phyloP scores from a whole-genome alignment of 2,113 vertebrate genomes.

The Otolemur garnettii region DNA sequence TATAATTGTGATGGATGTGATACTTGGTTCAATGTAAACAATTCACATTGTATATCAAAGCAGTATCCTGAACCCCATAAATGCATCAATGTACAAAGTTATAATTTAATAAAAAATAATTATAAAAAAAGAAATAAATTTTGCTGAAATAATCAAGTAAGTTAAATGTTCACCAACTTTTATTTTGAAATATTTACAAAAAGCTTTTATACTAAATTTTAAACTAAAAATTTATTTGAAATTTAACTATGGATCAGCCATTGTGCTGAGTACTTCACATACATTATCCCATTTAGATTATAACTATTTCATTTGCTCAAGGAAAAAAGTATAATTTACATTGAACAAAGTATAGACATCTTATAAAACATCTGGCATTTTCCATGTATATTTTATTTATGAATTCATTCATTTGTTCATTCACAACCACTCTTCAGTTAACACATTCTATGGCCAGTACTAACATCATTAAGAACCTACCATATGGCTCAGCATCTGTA shows the following conservation, averaged over 20 bases:
- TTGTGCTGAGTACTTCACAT: not conserved
- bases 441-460: not conserved
- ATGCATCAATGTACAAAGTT: too few species aligned
- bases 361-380: conserved; percentile 35
- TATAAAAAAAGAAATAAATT: too few species aligned
- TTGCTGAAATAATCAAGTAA: conserved; percentile 2
- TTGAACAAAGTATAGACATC: not conserved
- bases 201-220: not conserved
- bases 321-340: not conserved
- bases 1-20: too few species aligned
- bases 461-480: conserved; percentile 31
- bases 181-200: conserved; percentile 57
- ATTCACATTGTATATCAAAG: too few species aligned
- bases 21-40: too few species aligned
- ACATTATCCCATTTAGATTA: conserved; percentile 57
- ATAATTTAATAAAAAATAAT: too few species aligned
- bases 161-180: conserved; percentile 55
- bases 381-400: not conserved
- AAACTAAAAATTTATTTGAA: conserved; percentile 48
- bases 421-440: conserved; percentile 5
- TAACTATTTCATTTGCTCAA: conserved; percentile 30
- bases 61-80: too few species aligned
- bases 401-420: not conserved
- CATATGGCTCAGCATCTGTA: not conserved
- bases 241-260: not conserved